These are phyloP conservation scores for Magallana ariakensis DNA, from an alignment of 1,140 invertebrate species.

Conservation along the genomic window DNA sequence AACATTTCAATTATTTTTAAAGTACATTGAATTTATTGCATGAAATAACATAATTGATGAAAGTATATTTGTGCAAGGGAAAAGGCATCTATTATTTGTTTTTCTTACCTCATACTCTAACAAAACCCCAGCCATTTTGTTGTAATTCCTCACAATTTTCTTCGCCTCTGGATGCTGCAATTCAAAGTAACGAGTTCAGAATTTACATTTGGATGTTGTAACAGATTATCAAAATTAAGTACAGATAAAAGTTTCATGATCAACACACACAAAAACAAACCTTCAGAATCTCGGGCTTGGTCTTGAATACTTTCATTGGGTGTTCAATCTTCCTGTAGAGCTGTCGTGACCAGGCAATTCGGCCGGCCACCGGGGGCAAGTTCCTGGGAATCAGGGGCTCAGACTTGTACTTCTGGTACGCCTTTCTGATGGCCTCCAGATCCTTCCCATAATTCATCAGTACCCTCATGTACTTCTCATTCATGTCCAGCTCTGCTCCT, in stretches of 20 bases:
- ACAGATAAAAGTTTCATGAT: background rate
- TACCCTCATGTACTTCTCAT: conserved; percentile 91
- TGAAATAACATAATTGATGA: background rate
- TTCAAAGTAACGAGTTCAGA: conserved; percentile 34
- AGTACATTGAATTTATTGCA: background rate
- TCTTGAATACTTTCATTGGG: conserved; percentile 82
- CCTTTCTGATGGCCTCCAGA: conserved; percentile 89
- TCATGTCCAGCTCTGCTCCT: conserved; percentile 77
- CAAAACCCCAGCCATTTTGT: conserved; percentile 81
- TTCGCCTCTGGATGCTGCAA: conserved; percentile 81
- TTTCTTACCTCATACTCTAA: conserved; percentile 78
- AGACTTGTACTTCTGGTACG: conserved; percentile 80
- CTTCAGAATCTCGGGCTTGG: conserved; percentile 78
- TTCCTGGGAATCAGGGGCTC: conserved; percentile 79
- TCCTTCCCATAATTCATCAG: conserved; percentile 91
- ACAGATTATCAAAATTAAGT: conserved; percentile 16
- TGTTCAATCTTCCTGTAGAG: conserved; percentile 80
- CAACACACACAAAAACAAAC: conserved; percentile 57
- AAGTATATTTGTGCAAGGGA: background rate
- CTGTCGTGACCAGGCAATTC: conserved; percentile 81
- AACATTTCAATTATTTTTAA: background rate
- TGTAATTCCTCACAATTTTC: conserved; percentile 84
- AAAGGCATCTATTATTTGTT: background rate
- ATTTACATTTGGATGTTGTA: conserved; percentile 5
- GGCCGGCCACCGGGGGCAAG: conserved; percentile 80